Conservation (phyloP, 2,113 vertebrate genomes). For the Eublepharis macularius region DNA sequence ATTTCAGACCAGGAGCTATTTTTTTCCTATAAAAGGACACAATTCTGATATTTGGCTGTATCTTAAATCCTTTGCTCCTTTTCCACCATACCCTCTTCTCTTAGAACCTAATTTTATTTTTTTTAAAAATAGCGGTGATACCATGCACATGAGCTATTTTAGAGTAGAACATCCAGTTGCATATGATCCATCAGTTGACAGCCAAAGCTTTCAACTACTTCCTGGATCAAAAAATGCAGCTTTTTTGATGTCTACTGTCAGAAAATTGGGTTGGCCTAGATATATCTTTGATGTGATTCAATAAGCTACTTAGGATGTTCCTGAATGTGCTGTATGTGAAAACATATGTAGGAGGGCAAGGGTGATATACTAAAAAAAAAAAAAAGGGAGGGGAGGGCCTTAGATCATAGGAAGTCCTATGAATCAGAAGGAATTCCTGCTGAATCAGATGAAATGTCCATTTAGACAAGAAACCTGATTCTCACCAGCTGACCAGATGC, state of each 20-base stretch:
- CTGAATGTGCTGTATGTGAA: no score
- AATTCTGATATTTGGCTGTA: neutral
- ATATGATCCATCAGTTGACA: neutral
- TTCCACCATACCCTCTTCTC: no score
- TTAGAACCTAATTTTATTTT: neutral
- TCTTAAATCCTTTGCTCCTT: neutral
- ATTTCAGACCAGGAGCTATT: neutral
- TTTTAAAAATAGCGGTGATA: neutral
- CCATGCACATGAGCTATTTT: neutral
- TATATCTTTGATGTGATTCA: neutral
- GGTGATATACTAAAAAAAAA: neutral
- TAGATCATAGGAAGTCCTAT: no score
- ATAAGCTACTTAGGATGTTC: neutral
- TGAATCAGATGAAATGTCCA: no score
- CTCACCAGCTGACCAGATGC: no score
- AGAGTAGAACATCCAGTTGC: neutral
- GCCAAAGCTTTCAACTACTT: neutral
- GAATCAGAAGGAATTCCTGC: no score
- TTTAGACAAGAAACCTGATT: no score
- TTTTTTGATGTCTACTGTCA: neutral
- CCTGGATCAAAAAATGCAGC: no score
- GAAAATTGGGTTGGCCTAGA: no score
- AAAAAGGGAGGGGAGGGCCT: no score
- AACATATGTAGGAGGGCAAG: neutral
- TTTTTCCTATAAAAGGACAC: neutral